Base-by-base conservation (phyloP, 2,888 invertebrate genomes). In the Xanthorhoe spadicearia region DNA sequence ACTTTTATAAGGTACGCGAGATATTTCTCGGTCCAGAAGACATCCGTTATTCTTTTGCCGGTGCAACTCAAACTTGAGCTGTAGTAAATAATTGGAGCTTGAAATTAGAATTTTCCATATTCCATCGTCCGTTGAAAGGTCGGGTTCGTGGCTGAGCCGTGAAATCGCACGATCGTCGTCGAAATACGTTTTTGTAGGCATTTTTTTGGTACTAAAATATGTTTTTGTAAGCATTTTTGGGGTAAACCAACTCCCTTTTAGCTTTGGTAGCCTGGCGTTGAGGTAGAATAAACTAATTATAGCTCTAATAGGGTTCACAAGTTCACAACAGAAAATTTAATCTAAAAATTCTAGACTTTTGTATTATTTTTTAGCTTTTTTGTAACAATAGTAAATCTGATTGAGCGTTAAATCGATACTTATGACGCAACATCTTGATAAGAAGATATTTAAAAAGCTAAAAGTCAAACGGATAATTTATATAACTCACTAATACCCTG, bases 151-250 rank as follows among this genome's bases (percentile, higher is more conserved):
- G 65, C 71, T 73, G 72, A 55, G 23, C 77, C 79, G 78, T 82
- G 77, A 80, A 83, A 83, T 82, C 63, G 56, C 52, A 63, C 70
- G 69, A 76, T 56, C 68, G 68, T 63, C 55, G 62, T 56, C 52
- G 0, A 52, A 60, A 61, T 51, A 13, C 35, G 60, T 56, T 61
- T 65, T 60, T 64, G 59, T 64, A n/a, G 51, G 19, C 56, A 61
- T 56, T 56, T 61, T n/a, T 59, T 55, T 9, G 59, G 51, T 38
- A 13, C 38, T 2, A 2, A 43, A 43, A 43, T 43, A 43, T 43
- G 38, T 43, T 43, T 32, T 43, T 43, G 38, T 13, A 13, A 43
- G 38, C 38, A 43, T 43, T 43, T 43, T 43, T 43, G 10, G 60
- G 51, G 55, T 23, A 4, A 32, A 50, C 50, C 55, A 55, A 56